Percentiles rank a stretch among this genome's conserved stretches.
Evolutionary conservation across 2,797 vertebrate species (phyloP).

Genomic region (Leptodactylus fallax): DNA sequence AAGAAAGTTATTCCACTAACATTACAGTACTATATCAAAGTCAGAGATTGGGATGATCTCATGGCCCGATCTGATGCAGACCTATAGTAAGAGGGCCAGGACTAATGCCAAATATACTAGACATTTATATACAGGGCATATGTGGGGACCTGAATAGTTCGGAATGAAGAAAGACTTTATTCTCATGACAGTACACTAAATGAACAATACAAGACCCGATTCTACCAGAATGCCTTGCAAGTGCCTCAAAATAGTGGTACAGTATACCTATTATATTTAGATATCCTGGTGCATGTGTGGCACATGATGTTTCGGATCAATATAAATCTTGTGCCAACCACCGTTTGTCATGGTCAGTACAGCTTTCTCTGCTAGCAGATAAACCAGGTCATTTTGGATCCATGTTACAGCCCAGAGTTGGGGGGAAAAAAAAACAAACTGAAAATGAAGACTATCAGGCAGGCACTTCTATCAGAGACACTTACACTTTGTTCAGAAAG

Average conservation of each 20-base stretch:
- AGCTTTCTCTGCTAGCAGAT: neutral
- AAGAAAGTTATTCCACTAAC: slow-evolving; percentile 44
- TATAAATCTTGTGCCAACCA: neutral
- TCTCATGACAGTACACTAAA: neutral
- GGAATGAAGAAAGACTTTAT: neutral
- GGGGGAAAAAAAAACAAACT: neutral
- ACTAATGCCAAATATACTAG: neutral
- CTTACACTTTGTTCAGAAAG: slow-evolving; percentile 64
- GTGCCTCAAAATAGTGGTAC: neutral
- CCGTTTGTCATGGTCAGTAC: neutral
- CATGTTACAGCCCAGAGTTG: slow-evolving; percentile 41
- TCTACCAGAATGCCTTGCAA: neutral
- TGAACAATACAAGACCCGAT: neutral
- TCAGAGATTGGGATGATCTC: no score
- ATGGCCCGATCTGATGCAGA: slow-evolving; percentile 1
- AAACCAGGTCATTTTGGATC: slow-evolving; percentile 57
- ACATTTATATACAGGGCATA: neutral
- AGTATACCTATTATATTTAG: neutral
- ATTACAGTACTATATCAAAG: neutral
- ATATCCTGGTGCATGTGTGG: neutral
- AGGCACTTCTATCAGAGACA: slow-evolving; percentile 62
- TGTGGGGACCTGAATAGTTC: neutral
- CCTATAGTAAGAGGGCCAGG: neutral
- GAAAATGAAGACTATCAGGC: slow-evolving; percentile 58
- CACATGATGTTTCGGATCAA: neutral